Base-by-base conservation (phyloP, 2,797 vertebrate genomes). In the Eulemur coronatus region DNA sequence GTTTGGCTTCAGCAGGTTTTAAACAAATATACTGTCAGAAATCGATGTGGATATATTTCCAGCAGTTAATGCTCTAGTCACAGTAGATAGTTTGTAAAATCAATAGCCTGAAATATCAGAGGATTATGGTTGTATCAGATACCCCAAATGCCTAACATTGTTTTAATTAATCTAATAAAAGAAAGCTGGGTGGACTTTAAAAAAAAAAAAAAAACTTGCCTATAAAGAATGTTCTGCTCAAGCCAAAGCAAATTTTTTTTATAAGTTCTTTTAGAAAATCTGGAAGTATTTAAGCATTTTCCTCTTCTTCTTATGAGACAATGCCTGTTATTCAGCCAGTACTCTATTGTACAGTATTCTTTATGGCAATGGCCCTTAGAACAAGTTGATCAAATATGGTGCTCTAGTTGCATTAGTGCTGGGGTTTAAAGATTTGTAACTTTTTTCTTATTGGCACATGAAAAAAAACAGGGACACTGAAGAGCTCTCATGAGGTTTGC, bases 191-290 rank as follows among this genome's bases (percentile, higher is more conserved):
- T 98, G 97, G 98, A 96, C n/a, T 94, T 93, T 2, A 61, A 73
- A 91, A 97, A 79, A 93, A 90, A 91, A 59, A 38, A 70, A 80
- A 89, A 92, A n/a, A 90, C 97, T 98, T 98, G 98, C 98, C 97
- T 98, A 69, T 95, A 95, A 99, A 98, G 98, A 99, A 99, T 99
- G 98, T 97, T 97, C 93, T 98, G 35, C 95, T 97, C 81, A 98
- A 98, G 98, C 99, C 98, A 99, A 99, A 98, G 98, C 96, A 98
- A 98, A 99, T 98, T 98, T 98, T 98, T 98, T 98, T 98, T 98
- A 98, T 98, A 98, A 98, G 97, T 98, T 98, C 97, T 98, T 98
- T 98, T 98, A 98, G 98, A 98, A 98, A 98, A 97, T 98, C 98
- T 99, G 98, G 98, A 99, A 98, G 96, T 98, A 98, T 98, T 99